Percentiles rank a stretch among this genome's conserved stretches.
Conservation (phyloP, 2,113 vertebrate genomes). For the Chloebia gouldiae region DNA sequence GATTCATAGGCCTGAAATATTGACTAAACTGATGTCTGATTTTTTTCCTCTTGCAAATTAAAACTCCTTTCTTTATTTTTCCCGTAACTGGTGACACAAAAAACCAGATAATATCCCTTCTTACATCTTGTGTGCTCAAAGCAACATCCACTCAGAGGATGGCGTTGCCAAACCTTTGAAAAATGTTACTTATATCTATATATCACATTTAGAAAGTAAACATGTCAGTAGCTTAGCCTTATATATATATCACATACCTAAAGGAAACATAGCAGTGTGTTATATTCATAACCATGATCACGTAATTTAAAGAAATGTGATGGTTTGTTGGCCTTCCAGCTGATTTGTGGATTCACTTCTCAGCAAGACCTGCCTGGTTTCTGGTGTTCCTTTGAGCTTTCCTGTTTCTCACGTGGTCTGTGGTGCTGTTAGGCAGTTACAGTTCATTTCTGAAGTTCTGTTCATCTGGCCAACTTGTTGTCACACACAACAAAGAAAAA, state of each 20-base stretch:
- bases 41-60: background rate
- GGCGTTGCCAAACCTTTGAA: background rate
- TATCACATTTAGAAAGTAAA: background rate
- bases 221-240: background rate
- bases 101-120: background rate
- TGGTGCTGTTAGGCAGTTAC: background rate
- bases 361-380: background rate
- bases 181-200: background rate
- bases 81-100: background rate
- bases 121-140: background rate
- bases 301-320: background rate
- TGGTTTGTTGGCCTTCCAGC: background rate
- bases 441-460: background rate
- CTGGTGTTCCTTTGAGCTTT: background rate
- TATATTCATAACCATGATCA: background rate
- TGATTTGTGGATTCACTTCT: background rate
- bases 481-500: background rate
- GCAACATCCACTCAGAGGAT: background rate
- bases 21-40: background rate
- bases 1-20: background rate
- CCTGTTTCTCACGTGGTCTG: fast-evolving
- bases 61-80: background rate
- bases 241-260: background rate
- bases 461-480: background rate
- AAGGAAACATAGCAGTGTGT: background rate